Conservation (phyloP, 2,797 vertebrate genomes). For the Sebastes glaucus region DNA sequence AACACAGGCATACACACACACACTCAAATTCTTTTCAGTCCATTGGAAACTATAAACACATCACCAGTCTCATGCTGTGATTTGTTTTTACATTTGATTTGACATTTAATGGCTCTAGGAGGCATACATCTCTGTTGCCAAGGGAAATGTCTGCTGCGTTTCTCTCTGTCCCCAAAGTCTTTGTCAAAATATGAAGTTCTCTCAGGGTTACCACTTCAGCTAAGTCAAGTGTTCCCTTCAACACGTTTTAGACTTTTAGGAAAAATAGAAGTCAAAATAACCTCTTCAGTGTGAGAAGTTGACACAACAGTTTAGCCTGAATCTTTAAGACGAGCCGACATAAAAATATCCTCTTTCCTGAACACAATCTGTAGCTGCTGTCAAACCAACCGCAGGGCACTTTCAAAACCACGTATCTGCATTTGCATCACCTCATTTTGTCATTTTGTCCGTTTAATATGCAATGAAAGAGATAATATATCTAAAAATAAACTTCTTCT, state of each 20-base stretch:
- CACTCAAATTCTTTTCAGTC: constrained; percentile 21
- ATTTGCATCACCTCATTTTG: not conserved
- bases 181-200: constrained; percentile 26
- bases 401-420: not conserved
- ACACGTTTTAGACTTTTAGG: not conserved
- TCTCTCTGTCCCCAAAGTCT: not conserved
- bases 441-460: not conserved
- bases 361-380: not conserved
- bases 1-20: not conserved
- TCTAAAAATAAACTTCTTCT: not conserved
- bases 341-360: not conserved
- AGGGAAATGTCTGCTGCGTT: not conserved
- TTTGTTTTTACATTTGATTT: constrained; percentile 47
- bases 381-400: not conserved
- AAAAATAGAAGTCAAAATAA: not conserved
- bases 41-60: constrained; percentile 35
- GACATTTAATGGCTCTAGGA: constrained; percentile 32
- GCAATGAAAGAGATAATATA: not conserved
- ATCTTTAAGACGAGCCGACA: not conserved
- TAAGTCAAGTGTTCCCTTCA: not conserved
- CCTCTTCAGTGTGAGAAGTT: not conserved
- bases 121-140: constrained; percentile 20
- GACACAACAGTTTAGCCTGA: not conserved
- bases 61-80: constrained; percentile 19
- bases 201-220: not conserved